Conservation (phyloP, 1,140 invertebrate species). For the Limonius californicus region DNA sequence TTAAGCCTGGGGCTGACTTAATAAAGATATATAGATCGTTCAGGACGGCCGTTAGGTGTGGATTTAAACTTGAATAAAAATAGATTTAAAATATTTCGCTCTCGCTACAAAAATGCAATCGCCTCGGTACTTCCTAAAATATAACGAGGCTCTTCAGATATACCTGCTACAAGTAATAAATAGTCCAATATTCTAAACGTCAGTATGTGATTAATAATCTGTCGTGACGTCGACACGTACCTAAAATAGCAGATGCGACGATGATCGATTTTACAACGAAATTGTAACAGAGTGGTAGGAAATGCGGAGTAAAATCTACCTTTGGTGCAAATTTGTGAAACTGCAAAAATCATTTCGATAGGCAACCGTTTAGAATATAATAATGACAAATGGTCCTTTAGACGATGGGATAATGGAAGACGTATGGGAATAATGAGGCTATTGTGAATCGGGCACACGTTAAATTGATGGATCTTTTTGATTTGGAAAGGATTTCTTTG, state of each 20-base stretch:
- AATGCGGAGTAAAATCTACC: not conserved
- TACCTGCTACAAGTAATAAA: slow-evolving; percentile 7
- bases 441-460: slow-evolving; percentile 32
- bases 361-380: slow-evolving; percentile 19
- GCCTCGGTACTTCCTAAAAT: not conserved
- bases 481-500: not conserved
- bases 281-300: too few relatives aligned
- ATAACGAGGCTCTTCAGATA: not conserved
- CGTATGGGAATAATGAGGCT: slow-evolving; percentile 34
- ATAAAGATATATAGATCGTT: slow-evolving; percentile 30
- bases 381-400: slow-evolving; percentile 34
- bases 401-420: slow-evolving; percentile 31
- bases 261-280: not conserved
- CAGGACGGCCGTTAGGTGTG: not conserved
- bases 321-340: slow-evolving; percentile 3
- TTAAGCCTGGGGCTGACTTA: slow-evolving; percentile 25
- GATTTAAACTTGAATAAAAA: not conserved
- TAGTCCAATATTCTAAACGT: not conserved
- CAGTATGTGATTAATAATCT: slow-evolving; percentile 9
- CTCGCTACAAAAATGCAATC: not conserved
- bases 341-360: not conserved
- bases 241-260: not conserved
- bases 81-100: not conserved
- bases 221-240: not conserved
- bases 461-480: slow-evolving; percentile 31